Evolutionary conservation across 1,140 invertebrate genomes (phyloP), one percentile per base, ranked within the genome.

Genomic region (Latrodectus geometricus): DNA sequence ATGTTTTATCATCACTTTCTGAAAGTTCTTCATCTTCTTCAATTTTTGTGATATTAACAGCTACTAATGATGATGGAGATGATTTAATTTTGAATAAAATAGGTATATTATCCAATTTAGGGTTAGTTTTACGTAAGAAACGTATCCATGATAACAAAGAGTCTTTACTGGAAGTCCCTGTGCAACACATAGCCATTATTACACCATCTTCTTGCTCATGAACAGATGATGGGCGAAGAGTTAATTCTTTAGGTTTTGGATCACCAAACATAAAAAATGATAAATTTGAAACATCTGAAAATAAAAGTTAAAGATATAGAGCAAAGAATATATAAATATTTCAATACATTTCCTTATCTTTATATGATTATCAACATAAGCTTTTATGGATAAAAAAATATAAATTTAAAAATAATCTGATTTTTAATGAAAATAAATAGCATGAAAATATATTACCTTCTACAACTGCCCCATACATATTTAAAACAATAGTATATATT

Each of bases 201-300:
- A 95, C 96, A n/a, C 96, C 96, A 91, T 99, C 97, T 54, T 96
- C 94, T 92, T 99, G 97, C 91, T 99, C 96, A 91, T 99, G 98
- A 8, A 98, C 93, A 48, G 89, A 90, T 14, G 94, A 93, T 15
- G 93, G 93, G 50, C 90, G 87, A 14, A 87, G 66, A 5, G 90
- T 79, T 0, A 90, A 56, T 50, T 90, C 87, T 73, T 90, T 89
- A 56, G 88, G 61, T 65, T 89, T 89, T 20, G 88, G 88, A 70
- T 90, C 88, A 14, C 89, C 89, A 76, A 91, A 91, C 50, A 90
- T 88, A 23, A 76, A 86, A 9, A 90, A 54, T 9, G 88, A 73
- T 12, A 91, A 35, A 50, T 87, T 87, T 92, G 91, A 54, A 7
- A 92, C 89, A 90, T 92, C 91, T 91, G 78, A 20, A 89, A 90